Evolutionary conservation across 1,140 invertebrate genomes (phyloP).

Genomic region (Philotrypesis tridentata): DNA sequence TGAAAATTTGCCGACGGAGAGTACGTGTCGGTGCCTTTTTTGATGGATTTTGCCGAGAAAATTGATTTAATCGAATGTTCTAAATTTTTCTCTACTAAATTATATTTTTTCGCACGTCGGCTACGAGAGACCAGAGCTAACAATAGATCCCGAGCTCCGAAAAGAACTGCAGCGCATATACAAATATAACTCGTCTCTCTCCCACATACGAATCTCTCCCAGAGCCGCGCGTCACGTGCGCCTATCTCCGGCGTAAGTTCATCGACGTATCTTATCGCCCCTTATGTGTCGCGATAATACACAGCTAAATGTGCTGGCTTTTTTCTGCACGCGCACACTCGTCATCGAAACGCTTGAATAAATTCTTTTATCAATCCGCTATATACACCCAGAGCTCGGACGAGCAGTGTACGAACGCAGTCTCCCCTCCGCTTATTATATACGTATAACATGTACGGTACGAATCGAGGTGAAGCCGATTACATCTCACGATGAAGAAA

Average conservation of each 20-base stretch:
- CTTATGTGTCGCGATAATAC: constrained; percentile 29
- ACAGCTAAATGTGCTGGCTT: constrained; percentile 33
- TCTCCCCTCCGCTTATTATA: too few species aligned
- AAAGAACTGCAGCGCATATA: constrained; percentile 1
- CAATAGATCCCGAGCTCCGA: not conserved
- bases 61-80: too few species aligned
- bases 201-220: not conserved
- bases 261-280: constrained; percentile 44
- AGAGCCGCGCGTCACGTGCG: constrained; percentile 27
- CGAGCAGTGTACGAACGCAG: too few species aligned
- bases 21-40: not conserved
- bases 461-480: too few species aligned
- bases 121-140: not conserved
- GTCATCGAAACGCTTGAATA: not conserved
- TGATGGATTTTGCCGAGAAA: not conserved
- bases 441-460: too few species aligned
- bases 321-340: not conserved
- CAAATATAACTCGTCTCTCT: constrained; percentile 20
- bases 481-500: not conserved
- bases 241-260: constrained; percentile 15
- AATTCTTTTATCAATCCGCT: constrained; percentile 7
- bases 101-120: not conserved
- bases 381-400: too few species aligned
- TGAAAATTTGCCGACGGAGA: constrained; percentile 13
- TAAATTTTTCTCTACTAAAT: too few species aligned